These are phyloP conservation scores for Rotaria socialis DNA, from an alignment of 2,888 invertebrate genomes.

Conservation along the genomic window DNA sequence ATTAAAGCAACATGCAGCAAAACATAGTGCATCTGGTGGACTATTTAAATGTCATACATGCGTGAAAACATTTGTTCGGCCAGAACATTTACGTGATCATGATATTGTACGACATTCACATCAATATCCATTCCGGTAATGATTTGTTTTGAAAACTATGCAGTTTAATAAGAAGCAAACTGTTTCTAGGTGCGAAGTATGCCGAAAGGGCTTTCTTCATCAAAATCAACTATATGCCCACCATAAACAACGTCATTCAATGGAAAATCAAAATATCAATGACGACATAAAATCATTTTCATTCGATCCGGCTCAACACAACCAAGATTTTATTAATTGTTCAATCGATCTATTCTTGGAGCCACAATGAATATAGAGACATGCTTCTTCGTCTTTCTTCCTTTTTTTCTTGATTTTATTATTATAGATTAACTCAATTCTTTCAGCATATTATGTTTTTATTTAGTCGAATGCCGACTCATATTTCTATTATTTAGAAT, in stretches of 20 bases:
- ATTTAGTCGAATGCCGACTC: neutral
- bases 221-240: slow-evolving; percentile 42
- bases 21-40: slow-evolving; percentile 32
- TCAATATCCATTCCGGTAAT: slow-evolving; percentile 41
- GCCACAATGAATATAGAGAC: neutral
- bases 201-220: slow-evolving; percentile 43
- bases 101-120: slow-evolving; percentile 43
- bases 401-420: neutral
- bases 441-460: neutral
- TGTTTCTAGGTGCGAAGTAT: slow-evolving; percentile 31
- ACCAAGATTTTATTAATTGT: neutral
- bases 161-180: too few relatives aligned
- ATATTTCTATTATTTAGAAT: neutral
- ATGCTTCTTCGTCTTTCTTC: neutral
- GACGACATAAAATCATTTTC: neutral
- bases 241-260: slow-evolving; percentile 33
- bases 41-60: slow-evolving; percentile 36
- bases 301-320: neutral
- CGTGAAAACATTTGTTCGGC: slow-evolving; percentile 39
- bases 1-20: slow-evolving; percentile 44
- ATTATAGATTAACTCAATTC: neutral
- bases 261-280: neutral
- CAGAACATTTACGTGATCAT: slow-evolving; percentile 44
- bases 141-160: too few relatives aligned
- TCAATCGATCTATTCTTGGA: neutral